Conservation (phyloP, 2,113 vertebrate genomes). For the Poeciliopsis occidentalis region DNA sequence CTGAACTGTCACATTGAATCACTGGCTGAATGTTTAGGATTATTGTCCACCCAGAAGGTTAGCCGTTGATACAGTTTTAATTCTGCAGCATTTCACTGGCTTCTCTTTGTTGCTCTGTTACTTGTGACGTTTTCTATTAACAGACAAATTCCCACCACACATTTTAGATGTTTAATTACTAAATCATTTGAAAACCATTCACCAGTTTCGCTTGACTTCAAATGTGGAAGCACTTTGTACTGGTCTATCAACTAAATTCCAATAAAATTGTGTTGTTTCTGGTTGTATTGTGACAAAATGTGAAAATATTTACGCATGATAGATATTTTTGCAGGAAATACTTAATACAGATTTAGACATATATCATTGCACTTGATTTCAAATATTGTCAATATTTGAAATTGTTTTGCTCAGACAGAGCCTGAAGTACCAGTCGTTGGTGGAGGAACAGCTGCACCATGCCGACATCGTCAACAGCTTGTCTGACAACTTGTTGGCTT, state of each 20-base stretch:
- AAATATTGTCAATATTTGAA: too few relatives aligned
- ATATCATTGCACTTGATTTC: too few relatives aligned
- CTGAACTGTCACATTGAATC: background rate
- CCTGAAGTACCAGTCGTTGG: constrained; percentile 87
- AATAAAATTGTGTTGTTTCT: background rate
- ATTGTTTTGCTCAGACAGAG: constrained; percentile 84
- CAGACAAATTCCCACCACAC: background rate
- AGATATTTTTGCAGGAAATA: background rate
- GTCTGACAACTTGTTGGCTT: constrained; percentile 85
- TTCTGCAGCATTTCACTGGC: background rate
- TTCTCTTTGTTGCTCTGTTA: too few relatives aligned
- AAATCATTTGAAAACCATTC: background rate
- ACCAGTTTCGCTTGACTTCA: background rate
- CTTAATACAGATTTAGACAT: background rate
- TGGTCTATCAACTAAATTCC: background rate
- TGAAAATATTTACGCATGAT: background rate
- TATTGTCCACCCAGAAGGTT: background rate
- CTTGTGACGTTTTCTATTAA: background rate
- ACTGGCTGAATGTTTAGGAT: background rate
- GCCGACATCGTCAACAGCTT: constrained; percentile 83
- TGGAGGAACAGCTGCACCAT: constrained; percentile 88
- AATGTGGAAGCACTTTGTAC: background rate
- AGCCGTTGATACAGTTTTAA: background rate
- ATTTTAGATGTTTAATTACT: too few relatives aligned
- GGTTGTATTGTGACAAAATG: background rate